Percentiles rank a stretch among this genome's conserved stretches.
Evolutionary conservation across 2,797 vertebrate genomes (phyloP).

Genomic region (Sebastes diaconus): DNA sequence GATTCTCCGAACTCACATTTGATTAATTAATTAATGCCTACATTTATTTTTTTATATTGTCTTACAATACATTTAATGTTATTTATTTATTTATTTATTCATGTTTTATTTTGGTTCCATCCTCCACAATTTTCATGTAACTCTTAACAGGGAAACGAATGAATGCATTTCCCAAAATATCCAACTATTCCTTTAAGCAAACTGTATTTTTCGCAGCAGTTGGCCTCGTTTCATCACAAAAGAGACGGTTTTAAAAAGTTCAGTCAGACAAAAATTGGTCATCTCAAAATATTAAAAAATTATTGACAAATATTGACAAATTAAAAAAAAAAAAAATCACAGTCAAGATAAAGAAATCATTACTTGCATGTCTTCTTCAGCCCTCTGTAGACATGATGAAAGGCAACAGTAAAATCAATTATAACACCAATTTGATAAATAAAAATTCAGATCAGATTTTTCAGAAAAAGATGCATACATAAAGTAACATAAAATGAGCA

Average conservation of each 20-base stretch:
- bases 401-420: not conserved
- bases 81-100: no score
- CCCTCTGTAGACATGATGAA: slow-evolving; percentile 7
- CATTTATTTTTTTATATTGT: no score
- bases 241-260: not conserved
- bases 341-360: slow-evolving; percentile 1
- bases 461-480: not conserved
- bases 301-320: no score
- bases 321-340: not conserved
- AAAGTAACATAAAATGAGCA: not conserved
- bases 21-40: not conserved
- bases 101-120: no score
- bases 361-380: slow-evolving; percentile 12
- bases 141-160: no score
- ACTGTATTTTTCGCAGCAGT: not conserved
- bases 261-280: not conserved
- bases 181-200: not conserved
- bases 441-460: not conserved
- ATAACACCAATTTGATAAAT: not conserved
- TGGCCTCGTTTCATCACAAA: not conserved
- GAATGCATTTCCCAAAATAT: no score
- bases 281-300: no score
- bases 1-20: not conserved
- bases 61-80: no score
- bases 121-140: no score